Conservation (phyloP, 2,113 vertebrate species). For the Toxostoma redivivum region DNA sequence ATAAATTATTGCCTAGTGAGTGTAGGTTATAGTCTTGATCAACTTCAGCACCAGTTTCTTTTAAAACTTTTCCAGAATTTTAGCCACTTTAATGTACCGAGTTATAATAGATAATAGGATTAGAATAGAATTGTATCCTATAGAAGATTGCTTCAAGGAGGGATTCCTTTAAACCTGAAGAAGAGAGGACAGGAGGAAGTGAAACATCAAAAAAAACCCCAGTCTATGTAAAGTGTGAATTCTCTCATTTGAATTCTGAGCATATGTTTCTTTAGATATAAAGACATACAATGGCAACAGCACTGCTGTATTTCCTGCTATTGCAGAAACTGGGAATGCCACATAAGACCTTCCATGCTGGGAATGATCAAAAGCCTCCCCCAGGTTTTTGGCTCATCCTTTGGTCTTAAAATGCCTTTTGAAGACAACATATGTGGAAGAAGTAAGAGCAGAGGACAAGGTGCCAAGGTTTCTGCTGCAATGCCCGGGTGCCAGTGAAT, state of each 20-base stretch:
- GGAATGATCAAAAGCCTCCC: slow-evolving; percentile 47
- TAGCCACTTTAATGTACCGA: background rate
- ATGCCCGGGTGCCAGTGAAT: background rate
- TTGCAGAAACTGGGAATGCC: slow-evolving; percentile 2
- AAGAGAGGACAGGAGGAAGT: background rate
- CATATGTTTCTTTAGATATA: background rate
- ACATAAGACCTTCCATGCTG: slow-evolving; percentile 28
- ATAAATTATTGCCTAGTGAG: background rate
- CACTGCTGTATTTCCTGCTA: background rate
- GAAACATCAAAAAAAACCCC: background rate
- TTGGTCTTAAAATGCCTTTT: slow-evolving; percentile 46
- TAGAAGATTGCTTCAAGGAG: background rate
- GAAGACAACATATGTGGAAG: slow-evolving; percentile 51
- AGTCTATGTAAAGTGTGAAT: background rate
- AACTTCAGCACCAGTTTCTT: background rate
- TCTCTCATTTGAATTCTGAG: background rate
- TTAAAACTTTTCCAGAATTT: background rate
- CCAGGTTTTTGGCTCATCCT: slow-evolving; percentile 54
- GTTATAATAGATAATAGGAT: background rate
- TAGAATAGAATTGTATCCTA: background rate
- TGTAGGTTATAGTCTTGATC: background rate
- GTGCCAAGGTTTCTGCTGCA: slow-evolving; percentile 32
- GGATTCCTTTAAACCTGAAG: background rate
- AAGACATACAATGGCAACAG: background rate
- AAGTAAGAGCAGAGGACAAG: slow-evolving; percentile 5